These are phyloP conservation scores for Drosophila cognata DNA, from an alignment of 2,888 invertebrate genomes.

Conservation along the genomic window DNA sequence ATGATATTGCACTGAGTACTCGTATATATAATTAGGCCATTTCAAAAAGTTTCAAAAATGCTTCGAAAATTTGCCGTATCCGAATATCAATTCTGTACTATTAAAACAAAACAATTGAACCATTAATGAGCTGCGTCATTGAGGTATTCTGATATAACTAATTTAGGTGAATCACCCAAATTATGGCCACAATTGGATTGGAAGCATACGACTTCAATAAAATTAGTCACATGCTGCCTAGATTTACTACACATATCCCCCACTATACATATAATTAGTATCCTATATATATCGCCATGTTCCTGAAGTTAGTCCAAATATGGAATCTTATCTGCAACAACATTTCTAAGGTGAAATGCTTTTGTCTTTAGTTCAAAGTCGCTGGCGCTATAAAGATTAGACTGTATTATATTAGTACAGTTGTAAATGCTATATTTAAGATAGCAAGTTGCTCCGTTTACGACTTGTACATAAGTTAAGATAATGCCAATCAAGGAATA, in stretches of 20 bases:
- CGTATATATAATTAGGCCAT: constrained; percentile 56
- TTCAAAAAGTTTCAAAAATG: constrained; percentile 24
- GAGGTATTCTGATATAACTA: constrained; percentile 52
- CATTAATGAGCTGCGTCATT: constrained; percentile 56
- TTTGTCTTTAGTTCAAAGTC: constrained; percentile 56
- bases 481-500: constrained; percentile 40
- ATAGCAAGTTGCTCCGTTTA: constrained; percentile 61
- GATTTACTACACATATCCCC: constrained; percentile 36
- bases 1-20: constrained; percentile 9
- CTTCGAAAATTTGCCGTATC: constrained; percentile 19
- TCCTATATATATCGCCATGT: constrained; percentile 5
- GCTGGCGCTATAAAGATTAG: constrained; percentile 68
- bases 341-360: neutral
- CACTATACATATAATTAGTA: constrained; percentile 19
- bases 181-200: constrained; percentile 21
- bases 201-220: constrained; percentile 51
- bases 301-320: constrained; percentile 7
- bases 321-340: constrained; percentile 60
- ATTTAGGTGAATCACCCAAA: constrained; percentile 45
- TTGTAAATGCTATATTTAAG: constrained; percentile 72
- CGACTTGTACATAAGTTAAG: constrained; percentile 37
- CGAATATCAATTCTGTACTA: neutral
- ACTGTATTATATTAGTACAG: constrained; percentile 60
- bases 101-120: constrained; percentile 32
- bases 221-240: constrained; percentile 52